Evolutionary conservation across 2,113 vertebrate genomes (phyloP).

Genomic region (Jacana jacana): DNA sequence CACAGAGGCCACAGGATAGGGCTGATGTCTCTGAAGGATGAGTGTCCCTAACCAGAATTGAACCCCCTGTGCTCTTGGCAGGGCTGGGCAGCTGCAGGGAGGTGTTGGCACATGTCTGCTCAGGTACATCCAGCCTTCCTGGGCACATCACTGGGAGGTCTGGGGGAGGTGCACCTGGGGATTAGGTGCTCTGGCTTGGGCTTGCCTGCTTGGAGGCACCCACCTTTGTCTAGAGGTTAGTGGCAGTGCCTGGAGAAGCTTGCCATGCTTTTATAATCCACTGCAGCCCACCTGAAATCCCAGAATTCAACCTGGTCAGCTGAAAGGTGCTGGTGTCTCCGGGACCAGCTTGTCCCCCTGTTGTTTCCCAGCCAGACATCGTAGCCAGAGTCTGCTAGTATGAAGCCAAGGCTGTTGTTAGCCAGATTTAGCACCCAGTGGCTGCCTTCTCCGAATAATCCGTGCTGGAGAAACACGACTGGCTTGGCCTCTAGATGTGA

Average conservation of each 20-base stretch:
- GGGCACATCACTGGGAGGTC: background rate
- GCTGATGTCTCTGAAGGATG: background rate
- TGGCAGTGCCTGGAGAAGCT: background rate
- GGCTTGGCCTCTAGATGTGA: conserved; percentile 69
- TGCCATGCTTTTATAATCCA: accelerated
- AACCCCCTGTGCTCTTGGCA: background rate
- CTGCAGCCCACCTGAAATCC: conserved; percentile 85
- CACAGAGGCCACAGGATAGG: accelerated
- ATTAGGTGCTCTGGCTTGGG: background rate
- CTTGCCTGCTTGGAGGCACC: background rate
- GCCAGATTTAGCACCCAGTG: conserved; percentile 90
- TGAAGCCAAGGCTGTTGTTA: conserved; percentile 88
- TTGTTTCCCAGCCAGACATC: conserved; percentile 94
- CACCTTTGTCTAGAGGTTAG: background rate
- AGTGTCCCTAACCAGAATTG: no score
- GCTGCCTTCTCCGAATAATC: conserved; percentile 86
- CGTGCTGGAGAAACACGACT: conserved; percentile 86
- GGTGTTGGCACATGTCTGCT: background rate
- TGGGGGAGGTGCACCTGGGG: background rate
- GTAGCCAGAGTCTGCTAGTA: conserved; percentile 87
- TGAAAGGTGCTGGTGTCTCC: conserved; percentile 76
- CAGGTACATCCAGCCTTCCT: background rate
- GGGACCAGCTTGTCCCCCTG: conserved; percentile 89
- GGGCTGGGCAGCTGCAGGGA: background rate
- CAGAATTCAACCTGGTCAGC: conserved; percentile 83